Conservation (phyloP, 2,113 vertebrate genomes). For the Turdus rufiventris region DNA sequence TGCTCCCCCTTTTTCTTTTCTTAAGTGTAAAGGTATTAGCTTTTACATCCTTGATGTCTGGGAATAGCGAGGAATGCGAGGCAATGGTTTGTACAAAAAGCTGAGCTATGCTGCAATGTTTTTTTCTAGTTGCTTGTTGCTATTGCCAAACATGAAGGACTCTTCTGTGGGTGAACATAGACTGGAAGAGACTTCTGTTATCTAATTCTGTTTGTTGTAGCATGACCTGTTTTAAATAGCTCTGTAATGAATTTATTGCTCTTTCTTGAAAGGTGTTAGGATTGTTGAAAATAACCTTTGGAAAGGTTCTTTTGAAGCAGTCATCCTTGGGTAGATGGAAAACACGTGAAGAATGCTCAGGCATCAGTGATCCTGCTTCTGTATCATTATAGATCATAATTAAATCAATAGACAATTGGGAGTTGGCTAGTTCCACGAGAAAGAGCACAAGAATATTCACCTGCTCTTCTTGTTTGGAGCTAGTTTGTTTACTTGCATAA, state of each 20-base stretch:
- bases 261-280: neutral
- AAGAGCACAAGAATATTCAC: neutral
- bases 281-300: neutral
- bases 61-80: neutral
- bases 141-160: neutral
- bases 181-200: neutral
- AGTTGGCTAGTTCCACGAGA: neutral
- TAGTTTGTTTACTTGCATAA: neutral
- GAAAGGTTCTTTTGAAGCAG: neutral
- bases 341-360: fast-evolving
- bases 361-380: neutral
- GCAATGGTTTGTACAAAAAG: neutral
- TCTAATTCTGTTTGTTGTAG: neutral
- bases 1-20: neutral
- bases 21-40: neutral
- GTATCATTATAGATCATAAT: neutral
- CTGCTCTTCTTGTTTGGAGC: neutral
- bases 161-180: fast-evolving
- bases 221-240: neutral
- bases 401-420: neutral
- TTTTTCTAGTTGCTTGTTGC: neutral
- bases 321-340: neutral
- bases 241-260: neutral
- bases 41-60: neutral
- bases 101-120: neutral